A percentile compares a stretch with the other conserved stretches of the same genome.
These are phyloP conservation scores for Dromaius novaehollandiae DNA, from an alignment of 2,113 vertebrate genomes.

Conservation along the genomic window DNA sequence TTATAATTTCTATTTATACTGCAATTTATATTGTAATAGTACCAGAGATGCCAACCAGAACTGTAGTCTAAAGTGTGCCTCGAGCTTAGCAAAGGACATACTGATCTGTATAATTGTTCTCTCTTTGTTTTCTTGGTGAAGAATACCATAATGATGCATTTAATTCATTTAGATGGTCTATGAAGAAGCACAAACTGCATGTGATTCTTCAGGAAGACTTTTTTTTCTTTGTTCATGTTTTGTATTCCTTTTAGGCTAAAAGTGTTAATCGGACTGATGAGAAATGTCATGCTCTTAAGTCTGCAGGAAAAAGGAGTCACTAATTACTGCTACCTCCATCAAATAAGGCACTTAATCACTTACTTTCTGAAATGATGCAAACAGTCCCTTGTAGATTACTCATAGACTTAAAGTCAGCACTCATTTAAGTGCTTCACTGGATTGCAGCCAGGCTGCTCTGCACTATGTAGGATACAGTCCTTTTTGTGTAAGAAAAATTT, in stretches of 20 bases:
- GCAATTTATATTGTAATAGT: neutral
- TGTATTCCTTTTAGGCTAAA: neutral
- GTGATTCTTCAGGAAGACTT: neutral
- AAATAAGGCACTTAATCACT: neutral
- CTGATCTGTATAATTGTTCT: neutral
- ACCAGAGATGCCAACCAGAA: neutral
- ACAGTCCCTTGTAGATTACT: neutral
- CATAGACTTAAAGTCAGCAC: neutral
- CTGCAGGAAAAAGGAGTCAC: neutral
- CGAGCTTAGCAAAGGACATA: neutral
- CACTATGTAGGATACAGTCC: neutral
- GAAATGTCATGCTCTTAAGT: neutral
- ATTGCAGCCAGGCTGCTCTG: neutral
- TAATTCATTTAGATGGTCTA: neutral
- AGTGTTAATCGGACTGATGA: neutral
- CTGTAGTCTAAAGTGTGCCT: neutral
- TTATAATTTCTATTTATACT: neutral
- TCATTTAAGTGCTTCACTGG: neutral
- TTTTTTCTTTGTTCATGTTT: neutral
- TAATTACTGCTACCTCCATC: neutral
- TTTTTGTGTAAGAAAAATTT: neutral
- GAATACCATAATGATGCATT: neutral
- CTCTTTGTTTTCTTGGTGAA: neutral
- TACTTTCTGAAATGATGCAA: neutral
- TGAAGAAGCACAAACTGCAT: neutral